These are phyloP conservation scores for Probaryconus sp. DNA, from an alignment of 1,140 invertebrate genomes.

Conservation along the genomic window DNA sequence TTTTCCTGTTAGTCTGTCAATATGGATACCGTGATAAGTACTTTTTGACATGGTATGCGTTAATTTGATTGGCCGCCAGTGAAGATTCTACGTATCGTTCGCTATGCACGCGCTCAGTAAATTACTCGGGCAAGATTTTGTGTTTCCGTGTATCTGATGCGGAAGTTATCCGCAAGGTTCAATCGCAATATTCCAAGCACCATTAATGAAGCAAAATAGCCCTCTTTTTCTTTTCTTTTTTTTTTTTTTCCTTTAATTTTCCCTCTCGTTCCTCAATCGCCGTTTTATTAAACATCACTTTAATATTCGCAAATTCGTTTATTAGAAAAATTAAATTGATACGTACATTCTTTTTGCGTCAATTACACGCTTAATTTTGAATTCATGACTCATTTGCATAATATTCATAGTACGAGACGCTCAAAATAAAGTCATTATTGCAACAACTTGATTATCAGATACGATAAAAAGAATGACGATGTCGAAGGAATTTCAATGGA, in stretches of 20 bases:
- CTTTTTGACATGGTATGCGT: constrained; percentile 60
- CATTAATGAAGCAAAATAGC: constrained; percentile 52
- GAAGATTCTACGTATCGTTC: constrained; percentile 37
- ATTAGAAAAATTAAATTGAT: constrained; percentile 32
- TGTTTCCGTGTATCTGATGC: constrained; percentile 57
- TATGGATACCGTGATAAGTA: constrained; percentile 42
- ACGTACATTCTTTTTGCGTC: constrained; percentile 29
- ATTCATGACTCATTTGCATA: constrained; percentile 59
- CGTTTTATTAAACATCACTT: constrained; percentile 50
- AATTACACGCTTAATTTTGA: constrained; percentile 57
- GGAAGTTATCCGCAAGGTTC: constrained; percentile 51
- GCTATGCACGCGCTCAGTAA: constrained; percentile 50
- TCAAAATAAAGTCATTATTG: constrained; percentile 58
- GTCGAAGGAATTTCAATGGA: constrained; percentile 36
- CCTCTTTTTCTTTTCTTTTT: constrained; percentile 9
- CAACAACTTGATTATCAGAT: constrained; percentile 47
- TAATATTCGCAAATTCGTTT: constrained; percentile 57
- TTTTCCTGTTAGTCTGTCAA: constrained; percentile 50
- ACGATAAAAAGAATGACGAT: constrained; percentile 38
- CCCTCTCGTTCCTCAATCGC: constrained; percentile 5
- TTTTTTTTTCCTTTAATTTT: background rate
- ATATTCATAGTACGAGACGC: constrained; percentile 43
- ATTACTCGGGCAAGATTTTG: constrained; percentile 52
- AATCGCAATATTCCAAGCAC: constrained; percentile 42
- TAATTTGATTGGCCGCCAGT: constrained; percentile 52